phyloP scores from a whole-genome alignment of 2,888 invertebrate species.

The Heliconius aoede region DNA sequence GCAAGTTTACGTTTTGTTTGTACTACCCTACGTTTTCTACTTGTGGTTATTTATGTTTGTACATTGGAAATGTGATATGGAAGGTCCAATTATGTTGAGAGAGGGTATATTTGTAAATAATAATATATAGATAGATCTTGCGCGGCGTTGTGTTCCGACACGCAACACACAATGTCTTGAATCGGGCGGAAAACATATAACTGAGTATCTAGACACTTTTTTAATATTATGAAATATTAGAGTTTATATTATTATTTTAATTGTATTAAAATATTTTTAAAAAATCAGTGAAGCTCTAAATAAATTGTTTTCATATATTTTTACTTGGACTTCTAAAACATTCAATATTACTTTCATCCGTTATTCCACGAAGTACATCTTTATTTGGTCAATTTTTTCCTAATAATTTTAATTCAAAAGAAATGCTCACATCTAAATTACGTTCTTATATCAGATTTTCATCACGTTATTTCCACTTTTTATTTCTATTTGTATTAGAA shows the following conservation, averaged over 20 bases:
- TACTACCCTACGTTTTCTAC: constrained; percentile 18
- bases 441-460: constrained; percentile 7
- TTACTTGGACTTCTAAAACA: not conserved
- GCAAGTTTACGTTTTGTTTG: constrained; percentile 29
- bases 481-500: not conserved
- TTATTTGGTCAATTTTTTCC: not conserved
- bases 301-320: not conserved
- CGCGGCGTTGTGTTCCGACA: too few species aligned
- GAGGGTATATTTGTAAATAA: not conserved
- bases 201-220: too few species aligned
- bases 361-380: not conserved
- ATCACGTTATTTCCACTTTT: constrained; percentile 3
- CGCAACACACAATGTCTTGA: too few species aligned
- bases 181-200: too few species aligned
- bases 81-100: not conserved
- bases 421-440: constrained; percentile 1
- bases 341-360: not conserved
- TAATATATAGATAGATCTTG: too few species aligned
- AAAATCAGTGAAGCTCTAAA: too few species aligned
- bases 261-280: too few species aligned
- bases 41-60: constrained; percentile 31
- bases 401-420: not conserved
- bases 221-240: too few species aligned
- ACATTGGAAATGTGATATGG: not conserved
- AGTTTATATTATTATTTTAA: too few species aligned